Percentiles rank a stretch among this genome's conserved stretches.
phyloP scores from a whole-genome alignment of 2,113 vertebrate genomes.

The Pituophis catenifer region DNA sequence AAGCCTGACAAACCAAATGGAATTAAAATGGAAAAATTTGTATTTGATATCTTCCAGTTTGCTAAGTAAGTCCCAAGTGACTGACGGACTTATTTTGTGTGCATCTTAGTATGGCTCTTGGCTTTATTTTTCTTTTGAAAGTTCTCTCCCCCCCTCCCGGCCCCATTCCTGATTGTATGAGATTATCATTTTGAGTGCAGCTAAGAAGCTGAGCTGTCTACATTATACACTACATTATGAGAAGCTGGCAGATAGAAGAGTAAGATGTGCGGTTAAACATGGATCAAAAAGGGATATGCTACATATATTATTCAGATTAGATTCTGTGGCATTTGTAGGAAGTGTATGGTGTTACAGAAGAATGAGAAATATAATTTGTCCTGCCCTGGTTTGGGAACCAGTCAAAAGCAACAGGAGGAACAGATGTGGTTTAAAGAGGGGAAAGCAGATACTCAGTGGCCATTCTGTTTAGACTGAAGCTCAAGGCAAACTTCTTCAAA shows the following conservation, averaged over 20 bases:
- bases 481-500: not conserved
- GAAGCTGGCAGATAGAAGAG: not conserved
- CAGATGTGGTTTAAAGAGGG: not conserved
- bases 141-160: rapidly evolving
- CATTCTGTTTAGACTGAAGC: not conserved
- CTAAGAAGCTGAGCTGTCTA: not conserved
- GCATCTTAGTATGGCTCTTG: not conserved
- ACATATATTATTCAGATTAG: not conserved
- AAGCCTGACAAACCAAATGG: slow-evolving; percentile 94
- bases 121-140: not conserved
- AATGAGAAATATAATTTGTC: not conserved
- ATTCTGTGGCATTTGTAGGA: too few species aligned
- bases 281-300: not conserved
- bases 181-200: not conserved
- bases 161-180: not conserved
- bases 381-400: not conserved
- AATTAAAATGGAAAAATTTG: slow-evolving; percentile 99
- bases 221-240: not conserved
- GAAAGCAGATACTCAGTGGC: not conserved
- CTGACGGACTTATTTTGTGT: not conserved
- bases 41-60: slow-evolving; percentile 98
- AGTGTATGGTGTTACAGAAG: not conserved
- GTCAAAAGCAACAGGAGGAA: not conserved
- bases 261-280: not conserved
- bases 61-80: slow-evolving; percentile 80